phyloP scores from a whole-genome alignment of 2,888 invertebrate species.

The Diabrotica balteata region DNA sequence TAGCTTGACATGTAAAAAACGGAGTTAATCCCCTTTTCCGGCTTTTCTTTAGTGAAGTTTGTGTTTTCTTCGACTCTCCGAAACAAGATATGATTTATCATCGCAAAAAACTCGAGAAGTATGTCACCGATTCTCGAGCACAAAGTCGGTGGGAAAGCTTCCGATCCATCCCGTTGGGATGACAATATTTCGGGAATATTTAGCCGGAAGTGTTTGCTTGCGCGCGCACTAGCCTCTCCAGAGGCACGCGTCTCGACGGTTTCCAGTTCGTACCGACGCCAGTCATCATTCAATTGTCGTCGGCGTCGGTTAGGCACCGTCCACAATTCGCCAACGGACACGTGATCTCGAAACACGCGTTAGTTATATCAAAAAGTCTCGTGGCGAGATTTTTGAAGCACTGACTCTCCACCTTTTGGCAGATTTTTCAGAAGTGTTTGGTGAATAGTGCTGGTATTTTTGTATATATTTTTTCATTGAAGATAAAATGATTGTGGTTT shows the following conservation, averaged over 20 bases:
- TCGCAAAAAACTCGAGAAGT: slow-evolving; percentile 25
- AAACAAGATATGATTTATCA: slow-evolving; percentile 9
- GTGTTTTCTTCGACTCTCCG: not conserved
- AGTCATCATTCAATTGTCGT: slow-evolving; percentile 55
- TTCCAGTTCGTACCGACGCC: slow-evolving; percentile 55
- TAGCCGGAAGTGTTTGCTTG: slow-evolving; percentile 62
- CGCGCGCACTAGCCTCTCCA: slow-evolving; percentile 63
- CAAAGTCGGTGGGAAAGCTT: slow-evolving; percentile 33
- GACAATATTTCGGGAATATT: slow-evolving; percentile 41
- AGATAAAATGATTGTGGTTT: not conserved
- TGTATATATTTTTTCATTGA: slow-evolving; percentile 25
- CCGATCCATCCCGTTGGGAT: slow-evolving; percentile 32
- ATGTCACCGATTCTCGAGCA: slow-evolving; percentile 35
- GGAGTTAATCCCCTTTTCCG: not conserved
- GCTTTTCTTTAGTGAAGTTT: slow-evolving; percentile 1
- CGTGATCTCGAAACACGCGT: slow-evolving; percentile 32
- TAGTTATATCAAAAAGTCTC: slow-evolving; percentile 19
- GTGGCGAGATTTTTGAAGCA: slow-evolving; percentile 12
- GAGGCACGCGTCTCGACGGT: slow-evolving; percentile 61
- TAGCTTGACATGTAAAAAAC: no score
- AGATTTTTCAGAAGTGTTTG: slow-evolving; percentile 5
- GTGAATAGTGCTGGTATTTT: slow-evolving; percentile 27
- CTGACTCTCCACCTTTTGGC: slow-evolving; percentile 21
- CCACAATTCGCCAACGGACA: slow-evolving; percentile 42
- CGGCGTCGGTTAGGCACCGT: slow-evolving; percentile 51